These are phyloP conservation scores for Helobdella robusta DNA, from an alignment of 2,888 invertebrate species.

Conservation along the genomic window DNA sequence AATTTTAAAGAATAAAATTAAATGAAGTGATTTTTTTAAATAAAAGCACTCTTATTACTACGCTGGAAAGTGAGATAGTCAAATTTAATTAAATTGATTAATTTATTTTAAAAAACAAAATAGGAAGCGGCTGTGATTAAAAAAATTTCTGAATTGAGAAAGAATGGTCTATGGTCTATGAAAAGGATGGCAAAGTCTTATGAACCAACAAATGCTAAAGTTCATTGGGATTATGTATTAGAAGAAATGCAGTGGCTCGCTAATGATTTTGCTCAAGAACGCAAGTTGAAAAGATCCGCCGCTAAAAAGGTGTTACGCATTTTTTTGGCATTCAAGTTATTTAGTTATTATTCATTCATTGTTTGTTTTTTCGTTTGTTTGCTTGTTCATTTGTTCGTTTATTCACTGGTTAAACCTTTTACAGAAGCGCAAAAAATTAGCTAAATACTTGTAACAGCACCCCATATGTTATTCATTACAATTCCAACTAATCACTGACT, in stretches of 20 bases:
- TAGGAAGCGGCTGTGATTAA: slow-evolving; percentile 87
- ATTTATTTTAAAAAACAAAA: not conserved
- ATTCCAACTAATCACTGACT: too few species aligned
- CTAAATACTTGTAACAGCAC: too few species aligned
- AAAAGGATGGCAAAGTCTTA: slow-evolving; percentile 70
- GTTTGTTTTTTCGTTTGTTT: not conserved
- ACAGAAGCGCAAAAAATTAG: too few species aligned
- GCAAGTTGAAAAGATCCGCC: slow-evolving; percentile 92
- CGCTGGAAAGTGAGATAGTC: too few species aligned
- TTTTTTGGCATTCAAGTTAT: too few species aligned
- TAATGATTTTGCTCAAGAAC: slow-evolving; percentile 87
- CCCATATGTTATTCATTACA: too few species aligned
- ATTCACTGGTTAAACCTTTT: too few species aligned
- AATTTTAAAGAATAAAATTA: too few species aligned
- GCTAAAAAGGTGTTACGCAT: slow-evolving; percentile 54
- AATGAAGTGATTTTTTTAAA: too few species aligned
- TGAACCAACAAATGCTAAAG: slow-evolving; percentile 70
- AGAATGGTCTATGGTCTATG: slow-evolving; percentile 89
- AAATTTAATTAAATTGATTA: not conserved
- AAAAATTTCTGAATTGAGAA: slow-evolving; percentile 78
- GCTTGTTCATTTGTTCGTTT: too few species aligned
- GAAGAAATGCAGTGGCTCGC: slow-evolving; percentile 99
- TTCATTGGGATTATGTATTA: slow-evolving; percentile 94
- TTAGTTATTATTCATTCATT: too few species aligned
- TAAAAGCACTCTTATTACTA: too few species aligned